A percentile compares a stretch with the other conserved stretches of the same genome.
phyloP scores from a whole-genome alignment of 1,140 invertebrate genomes.

The Caenorhabditis briggsae region DNA sequence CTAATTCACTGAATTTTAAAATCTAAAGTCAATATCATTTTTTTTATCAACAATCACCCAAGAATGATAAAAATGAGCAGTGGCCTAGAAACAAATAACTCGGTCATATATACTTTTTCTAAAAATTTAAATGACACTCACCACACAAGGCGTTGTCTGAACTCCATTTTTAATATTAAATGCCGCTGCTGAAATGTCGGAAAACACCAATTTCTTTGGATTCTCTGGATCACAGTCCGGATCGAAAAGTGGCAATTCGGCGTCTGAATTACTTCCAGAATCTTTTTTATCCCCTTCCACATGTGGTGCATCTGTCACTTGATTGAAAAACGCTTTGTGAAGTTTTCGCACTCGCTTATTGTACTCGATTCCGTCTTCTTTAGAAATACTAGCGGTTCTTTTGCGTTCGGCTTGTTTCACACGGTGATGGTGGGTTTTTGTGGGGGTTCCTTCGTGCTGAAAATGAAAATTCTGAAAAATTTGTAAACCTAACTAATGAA shows the following conservation, averaged over 20 bases:
- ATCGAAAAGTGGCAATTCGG: conserved; percentile 80
- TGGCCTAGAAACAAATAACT: neutral
- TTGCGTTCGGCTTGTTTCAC: conserved; percentile 16
- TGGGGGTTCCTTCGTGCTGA: neutral
- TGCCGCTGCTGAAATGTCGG: conserved; percentile 90
- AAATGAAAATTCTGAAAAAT: neutral
- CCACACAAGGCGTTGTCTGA: conserved; percentile 87
- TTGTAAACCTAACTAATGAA: too few species aligned
- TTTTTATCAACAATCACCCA: too few species aligned
- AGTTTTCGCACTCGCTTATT: conserved; percentile 41
- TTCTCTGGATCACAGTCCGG: conserved; percentile 85
- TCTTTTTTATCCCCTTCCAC: neutral
- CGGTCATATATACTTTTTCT: too few species aligned
- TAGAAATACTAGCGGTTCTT: neutral
- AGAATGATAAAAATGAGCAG: too few species aligned
- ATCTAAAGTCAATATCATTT: too few species aligned
- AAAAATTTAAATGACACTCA: conserved; percentile 80
- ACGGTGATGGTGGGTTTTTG: neutral
- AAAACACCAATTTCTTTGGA: conserved; percentile 85
- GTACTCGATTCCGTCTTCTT: conserved; percentile 50
- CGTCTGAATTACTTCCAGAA: conserved; percentile 40
- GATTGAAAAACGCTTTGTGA: neutral
- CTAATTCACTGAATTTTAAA: too few species aligned
- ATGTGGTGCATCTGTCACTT: neutral
- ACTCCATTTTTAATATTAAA: conserved; percentile 89